These are phyloP conservation scores for Gymnopithys bicolor DNA, from an alignment of 2,797 vertebrate genomes.

Conservation along the genomic window DNA sequence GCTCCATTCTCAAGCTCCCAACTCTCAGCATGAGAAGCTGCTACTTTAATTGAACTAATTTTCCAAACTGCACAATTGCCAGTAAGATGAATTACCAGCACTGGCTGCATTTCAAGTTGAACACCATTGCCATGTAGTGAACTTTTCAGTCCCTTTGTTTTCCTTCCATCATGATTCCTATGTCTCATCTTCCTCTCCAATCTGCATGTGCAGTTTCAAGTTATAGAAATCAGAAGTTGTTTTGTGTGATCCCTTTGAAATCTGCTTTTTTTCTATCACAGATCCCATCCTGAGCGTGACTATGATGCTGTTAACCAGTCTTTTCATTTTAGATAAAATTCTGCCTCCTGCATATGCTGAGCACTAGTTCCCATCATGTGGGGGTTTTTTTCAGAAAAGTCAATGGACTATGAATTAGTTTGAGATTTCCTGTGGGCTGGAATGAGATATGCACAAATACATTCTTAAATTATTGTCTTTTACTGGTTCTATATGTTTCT, in stretches of 20 bases:
- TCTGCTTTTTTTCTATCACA: neutral
- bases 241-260: neutral
- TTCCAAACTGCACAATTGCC: neutral
- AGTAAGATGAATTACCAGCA: neutral
- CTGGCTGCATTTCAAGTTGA: neutral
- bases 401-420: neutral
- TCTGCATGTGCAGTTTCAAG: neutral
- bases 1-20: neutral
- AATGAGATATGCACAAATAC: neutral
- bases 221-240: neutral
- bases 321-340: neutral
- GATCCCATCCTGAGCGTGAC: neutral
- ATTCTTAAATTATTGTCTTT: neutral
- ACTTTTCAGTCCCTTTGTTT: neutral
- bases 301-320: neutral
- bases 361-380: neutral
- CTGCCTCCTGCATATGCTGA: neutral
- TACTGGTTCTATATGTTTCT: neutral
- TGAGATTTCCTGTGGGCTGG: neutral
- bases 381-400: neutral
- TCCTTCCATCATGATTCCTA: neutral
- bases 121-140: neutral
- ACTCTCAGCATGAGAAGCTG: neutral
- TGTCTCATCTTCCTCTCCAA: neutral
- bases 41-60: neutral